Evolutionary conservation across 2,113 vertebrate species (phyloP).

Genomic region (Aptenodytes patagonicus): DNA sequence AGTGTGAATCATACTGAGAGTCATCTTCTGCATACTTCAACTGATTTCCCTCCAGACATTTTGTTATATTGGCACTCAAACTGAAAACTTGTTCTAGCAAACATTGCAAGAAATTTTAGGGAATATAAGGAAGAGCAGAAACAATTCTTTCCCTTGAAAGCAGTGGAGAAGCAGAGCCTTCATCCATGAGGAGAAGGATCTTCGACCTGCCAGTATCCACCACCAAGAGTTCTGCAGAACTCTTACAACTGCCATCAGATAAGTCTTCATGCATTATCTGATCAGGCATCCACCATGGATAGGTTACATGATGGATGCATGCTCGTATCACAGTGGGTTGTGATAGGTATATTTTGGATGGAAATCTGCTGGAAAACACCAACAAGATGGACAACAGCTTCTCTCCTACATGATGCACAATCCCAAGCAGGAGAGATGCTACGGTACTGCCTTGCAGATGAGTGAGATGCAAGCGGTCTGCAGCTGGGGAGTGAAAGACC

Average conservation of each 20-base stretch:
- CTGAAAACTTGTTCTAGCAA: constrained; percentile 13
- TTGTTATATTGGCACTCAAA: constrained; percentile 35
- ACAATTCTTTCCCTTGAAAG: not conserved
- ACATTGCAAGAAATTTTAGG: not conserved
- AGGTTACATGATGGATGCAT: not conserved
- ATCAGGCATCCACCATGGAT: not conserved
- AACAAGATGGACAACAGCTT: not conserved
- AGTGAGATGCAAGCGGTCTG: not conserved
- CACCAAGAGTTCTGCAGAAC: not conserved
- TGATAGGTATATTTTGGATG: not conserved
- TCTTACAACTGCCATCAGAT: not conserved
- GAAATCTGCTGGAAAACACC: not conserved
- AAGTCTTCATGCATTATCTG: not conserved
- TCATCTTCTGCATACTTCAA: constrained; percentile 35
- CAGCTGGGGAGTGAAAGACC: not conserved
- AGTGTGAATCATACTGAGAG: constrained; percentile 42
- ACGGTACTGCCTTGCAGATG: not conserved
- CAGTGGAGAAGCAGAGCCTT: not conserved
- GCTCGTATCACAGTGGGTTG: not conserved
- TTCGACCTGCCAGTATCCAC: not conserved
- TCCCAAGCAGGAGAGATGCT: not conserved
- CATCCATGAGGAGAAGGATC: not conserved
- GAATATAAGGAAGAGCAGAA: not conserved
- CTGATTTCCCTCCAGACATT: constrained; percentile 35
- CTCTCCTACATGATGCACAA: not conserved